Evolutionary conservation across 2,113 vertebrate species (phyloP).

Genomic region (Ceyx margarethae): DNA sequence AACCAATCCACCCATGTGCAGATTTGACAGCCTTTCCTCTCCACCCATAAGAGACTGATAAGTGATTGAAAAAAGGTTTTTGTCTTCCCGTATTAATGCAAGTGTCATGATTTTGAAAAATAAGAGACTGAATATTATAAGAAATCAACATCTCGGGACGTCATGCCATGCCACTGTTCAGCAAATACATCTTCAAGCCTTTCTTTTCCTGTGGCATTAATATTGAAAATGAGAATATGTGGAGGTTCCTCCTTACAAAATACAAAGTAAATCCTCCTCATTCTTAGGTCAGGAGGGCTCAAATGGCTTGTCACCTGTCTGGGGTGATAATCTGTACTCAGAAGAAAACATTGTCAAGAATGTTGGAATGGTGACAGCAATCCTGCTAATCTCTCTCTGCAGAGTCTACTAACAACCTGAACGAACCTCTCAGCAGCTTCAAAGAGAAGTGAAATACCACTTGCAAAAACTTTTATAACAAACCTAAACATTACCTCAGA

Average conservation of each 20-base stretch:
- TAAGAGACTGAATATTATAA: neutral
- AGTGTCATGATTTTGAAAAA: neutral
- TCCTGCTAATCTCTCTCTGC: neutral
- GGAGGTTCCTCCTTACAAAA: neutral
- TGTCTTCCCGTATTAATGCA: neutral
- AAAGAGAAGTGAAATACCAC: neutral
- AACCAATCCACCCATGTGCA: neutral
- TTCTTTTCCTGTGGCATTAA: neutral
- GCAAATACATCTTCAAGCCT: neutral
- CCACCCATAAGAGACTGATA: accelerated
- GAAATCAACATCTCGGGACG: neutral
- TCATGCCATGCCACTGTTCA: neutral
- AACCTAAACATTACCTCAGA: neutral
- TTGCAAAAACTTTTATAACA: neutral
- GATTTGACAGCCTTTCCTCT: neutral
- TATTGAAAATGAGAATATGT: neutral
- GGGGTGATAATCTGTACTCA: neutral
- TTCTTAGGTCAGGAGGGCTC: neutral
- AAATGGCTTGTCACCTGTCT: neutral
- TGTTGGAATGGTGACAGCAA: neutral
- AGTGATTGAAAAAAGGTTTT: neutral
- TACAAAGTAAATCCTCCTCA: neutral
- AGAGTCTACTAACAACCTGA: neutral
- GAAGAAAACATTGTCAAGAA: neutral
- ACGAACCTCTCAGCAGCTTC: neutral